These are phyloP conservation scores for Dermochelys coriacea DNA, from an alignment of 2,797 vertebrate species.

Conservation along the genomic window DNA sequence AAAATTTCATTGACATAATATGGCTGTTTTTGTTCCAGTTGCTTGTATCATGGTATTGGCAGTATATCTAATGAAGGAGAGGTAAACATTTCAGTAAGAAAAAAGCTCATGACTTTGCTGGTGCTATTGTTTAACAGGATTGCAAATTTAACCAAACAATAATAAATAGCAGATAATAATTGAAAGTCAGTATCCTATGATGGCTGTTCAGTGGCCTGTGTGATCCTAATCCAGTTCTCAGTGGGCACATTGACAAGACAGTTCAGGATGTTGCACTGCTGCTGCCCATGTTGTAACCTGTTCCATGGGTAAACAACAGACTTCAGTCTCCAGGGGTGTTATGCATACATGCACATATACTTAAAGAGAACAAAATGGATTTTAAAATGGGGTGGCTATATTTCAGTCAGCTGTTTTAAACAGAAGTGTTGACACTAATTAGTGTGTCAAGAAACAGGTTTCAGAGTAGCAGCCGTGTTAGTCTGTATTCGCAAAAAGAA, in stretches of 20 bases:
- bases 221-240: fast-evolving
- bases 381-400: background rate
- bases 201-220: background rate
- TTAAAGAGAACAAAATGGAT: background rate
- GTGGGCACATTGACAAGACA: background rate
- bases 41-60: background rate
- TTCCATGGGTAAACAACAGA: background rate
- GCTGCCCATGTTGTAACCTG: background rate
- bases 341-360: background rate
- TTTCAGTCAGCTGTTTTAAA: background rate
- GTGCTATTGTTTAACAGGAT: background rate
- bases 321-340: background rate
- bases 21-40: background rate
- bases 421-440: background rate
- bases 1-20: background rate
- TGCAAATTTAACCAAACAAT: background rate
- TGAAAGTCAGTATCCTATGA: background rate
- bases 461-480: too few species aligned
- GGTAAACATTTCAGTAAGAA: background rate
- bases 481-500: too few species aligned
- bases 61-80: background rate
- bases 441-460: background rate
- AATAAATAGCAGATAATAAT: background rate
- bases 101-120: background rate
- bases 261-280: fast-evolving